A percentile compares a stretch with the other conserved stretches of the same genome.
These are phyloP conservation scores for Rhagoletis pomonella DNA, from an alignment of 1,140 invertebrate genomes.

Conservation along the genomic window DNA sequence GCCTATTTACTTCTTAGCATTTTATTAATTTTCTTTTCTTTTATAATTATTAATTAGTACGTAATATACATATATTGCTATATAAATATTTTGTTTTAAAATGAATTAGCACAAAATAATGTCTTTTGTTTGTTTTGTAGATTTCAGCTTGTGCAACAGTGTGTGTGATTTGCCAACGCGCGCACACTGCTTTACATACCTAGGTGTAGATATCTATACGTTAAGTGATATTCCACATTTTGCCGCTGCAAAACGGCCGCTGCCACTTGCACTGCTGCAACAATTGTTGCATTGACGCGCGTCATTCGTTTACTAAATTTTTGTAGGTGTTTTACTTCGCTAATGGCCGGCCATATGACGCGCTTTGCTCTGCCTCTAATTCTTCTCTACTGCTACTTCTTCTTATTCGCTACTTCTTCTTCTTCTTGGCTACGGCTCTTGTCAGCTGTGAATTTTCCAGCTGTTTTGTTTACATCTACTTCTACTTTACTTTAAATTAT, in stretches of 20 bases:
- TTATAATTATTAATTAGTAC: constrained; percentile 23
- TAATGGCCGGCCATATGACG: neutral
- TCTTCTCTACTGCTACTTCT: neutral
- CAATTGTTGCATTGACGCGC: neutral
- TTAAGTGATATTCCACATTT: too few species aligned
- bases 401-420: neutral
- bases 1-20: constrained; percentile 27
- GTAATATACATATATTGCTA: neutral
- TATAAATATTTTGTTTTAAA: neutral
- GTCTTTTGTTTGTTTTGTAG: constrained; percentile 52
- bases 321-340: neutral
- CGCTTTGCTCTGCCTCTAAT: too few species aligned
- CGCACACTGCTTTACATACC: constrained; percentile 1
- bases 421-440: neutral
- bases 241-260: too few species aligned
- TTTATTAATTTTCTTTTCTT: constrained; percentile 4
- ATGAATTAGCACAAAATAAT: constrained; percentile 38
- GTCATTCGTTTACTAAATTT: neutral
- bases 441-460: neutral
- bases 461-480: constrained; percentile 1
- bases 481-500: constrained; percentile 14
- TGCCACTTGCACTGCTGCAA: neutral
- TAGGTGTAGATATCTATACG: neutral
- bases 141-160: constrained; percentile 48
- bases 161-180: neutral